phyloP scores from a whole-genome alignment of 1,140 invertebrate genomes.

The Pseudachorutes palmiensis region DNA sequence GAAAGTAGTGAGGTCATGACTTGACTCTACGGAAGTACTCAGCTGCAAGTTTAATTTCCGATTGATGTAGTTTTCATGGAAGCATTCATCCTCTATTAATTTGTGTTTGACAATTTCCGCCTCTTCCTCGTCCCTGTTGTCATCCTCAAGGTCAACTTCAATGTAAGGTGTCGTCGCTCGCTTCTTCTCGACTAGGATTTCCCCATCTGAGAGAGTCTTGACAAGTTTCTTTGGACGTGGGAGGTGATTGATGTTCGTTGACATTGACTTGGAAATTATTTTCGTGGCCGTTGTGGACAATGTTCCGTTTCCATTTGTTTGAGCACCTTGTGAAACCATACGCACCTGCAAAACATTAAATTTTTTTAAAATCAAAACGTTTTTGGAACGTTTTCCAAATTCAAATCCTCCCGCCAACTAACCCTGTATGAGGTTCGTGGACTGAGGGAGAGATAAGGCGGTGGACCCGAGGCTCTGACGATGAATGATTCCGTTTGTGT shows the following conservation, averaged over 20 bases:
- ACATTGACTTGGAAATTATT: slow-evolving; percentile 40
- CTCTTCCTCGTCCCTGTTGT: not conserved
- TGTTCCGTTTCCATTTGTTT: slow-evolving; percentile 61
- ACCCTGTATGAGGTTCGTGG: slow-evolving; percentile 58
- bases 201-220: slow-evolving; percentile 70
- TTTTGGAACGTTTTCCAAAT: not conserved
- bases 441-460: slow-evolving; percentile 66
- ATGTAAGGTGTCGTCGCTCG: slow-evolving; percentile 39
- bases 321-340: slow-evolving; percentile 79
- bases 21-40: slow-evolving; percentile 12
- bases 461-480: slow-evolving; percentile 43
- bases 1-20: slow-evolving; percentile 19
- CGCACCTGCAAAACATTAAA: slow-evolving; percentile 51
- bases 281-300: slow-evolving; percentile 25
- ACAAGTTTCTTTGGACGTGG: slow-evolving; percentile 44
- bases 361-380: not conserved
- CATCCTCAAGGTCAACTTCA: slow-evolving; percentile 22
- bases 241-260: slow-evolving; percentile 6
- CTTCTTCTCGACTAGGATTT: slow-evolving; percentile 59
- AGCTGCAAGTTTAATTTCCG: not conserved
- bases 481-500: slow-evolving; percentile 71
- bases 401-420: slow-evolving; percentile 30
- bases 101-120: slow-evolving; percentile 22
- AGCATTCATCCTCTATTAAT: slow-evolving; percentile 2
- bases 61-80: slow-evolving; percentile 12